Conservation (phyloP, 92 coral and sea anemone genomes). For the Phenganax stokvisi region DNA sequence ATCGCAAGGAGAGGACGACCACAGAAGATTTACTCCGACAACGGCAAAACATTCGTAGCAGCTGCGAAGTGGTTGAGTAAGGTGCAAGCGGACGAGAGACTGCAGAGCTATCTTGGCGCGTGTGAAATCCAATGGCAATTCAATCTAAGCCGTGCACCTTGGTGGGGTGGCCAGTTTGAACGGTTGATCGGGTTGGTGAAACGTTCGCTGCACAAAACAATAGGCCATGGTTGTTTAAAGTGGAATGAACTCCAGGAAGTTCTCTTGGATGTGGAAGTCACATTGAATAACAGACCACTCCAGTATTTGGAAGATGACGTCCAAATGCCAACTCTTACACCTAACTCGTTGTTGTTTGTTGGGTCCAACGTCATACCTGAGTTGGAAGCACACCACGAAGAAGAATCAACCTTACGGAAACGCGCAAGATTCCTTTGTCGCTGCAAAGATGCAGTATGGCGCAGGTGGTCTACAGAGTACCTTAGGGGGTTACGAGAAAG, state of each 20-base stretch:
- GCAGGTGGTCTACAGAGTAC: not conserved
- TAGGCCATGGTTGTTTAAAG: not conserved
- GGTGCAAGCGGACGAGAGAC: constrained; percentile 6
- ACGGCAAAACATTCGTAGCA: constrained; percentile 9
- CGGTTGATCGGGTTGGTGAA: constrained; percentile 18
- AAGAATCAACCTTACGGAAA: not conserved
- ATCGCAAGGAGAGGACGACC: constrained; percentile 19
- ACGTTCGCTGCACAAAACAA: constrained; percentile 3
- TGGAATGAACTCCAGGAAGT: constrained; percentile 11
- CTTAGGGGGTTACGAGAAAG: not conserved
- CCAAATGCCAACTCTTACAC: not conserved
- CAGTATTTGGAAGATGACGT: not conserved
- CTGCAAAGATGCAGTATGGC: not conserved
- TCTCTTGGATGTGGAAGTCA: constrained; percentile 1
- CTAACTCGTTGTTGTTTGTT: not conserved
- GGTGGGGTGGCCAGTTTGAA: constrained; percentile 16
- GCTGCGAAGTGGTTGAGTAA: constrained; percentile 2
- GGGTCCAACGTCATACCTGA: not conserved
- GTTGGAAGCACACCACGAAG: not conserved
- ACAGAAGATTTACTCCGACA: not conserved
- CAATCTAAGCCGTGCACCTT: constrained; percentile 17
- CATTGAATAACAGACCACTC: constrained; percentile 15
- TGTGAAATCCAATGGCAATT: constrained; percentile 6
- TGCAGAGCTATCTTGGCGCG: not conserved
- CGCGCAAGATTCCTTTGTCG: not conserved